These are phyloP conservation scores for Panzeria rudis DNA, from an alignment of 2,888 invertebrate genomes.

Conservation along the genomic window DNA sequence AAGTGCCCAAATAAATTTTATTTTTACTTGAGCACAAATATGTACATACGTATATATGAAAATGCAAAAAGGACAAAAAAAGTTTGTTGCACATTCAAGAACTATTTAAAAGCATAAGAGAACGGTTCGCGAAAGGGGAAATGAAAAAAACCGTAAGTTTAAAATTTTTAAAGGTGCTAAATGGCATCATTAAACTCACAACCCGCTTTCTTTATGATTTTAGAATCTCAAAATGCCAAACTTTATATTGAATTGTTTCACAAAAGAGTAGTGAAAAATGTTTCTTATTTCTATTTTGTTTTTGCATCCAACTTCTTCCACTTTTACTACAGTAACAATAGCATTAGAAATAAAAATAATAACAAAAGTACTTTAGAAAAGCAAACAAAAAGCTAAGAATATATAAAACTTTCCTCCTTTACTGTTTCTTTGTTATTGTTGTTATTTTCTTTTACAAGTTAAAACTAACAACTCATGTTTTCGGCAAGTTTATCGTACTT, in stretches of 20 bases:
- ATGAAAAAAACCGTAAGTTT: constrained; percentile 55
- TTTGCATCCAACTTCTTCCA: constrained; percentile 22
- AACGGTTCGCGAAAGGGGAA: constrained; percentile 26
- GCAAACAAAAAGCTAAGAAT: constrained; percentile 54
- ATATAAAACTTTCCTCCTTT: constrained; percentile 63
- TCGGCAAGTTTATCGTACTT: constrained; percentile 69
- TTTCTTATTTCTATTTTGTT: constrained; percentile 43
- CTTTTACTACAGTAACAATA: constrained; percentile 41
- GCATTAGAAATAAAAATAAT: constrained; percentile 49
- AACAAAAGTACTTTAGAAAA: constrained; percentile 64
- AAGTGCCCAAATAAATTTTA: constrained; percentile 71
- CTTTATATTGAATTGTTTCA: constrained; percentile 70
- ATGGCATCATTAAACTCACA: constrained; percentile 71
- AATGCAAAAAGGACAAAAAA: constrained; percentile 32
- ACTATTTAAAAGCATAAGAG: constrained; percentile 8
- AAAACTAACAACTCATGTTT: constrained; percentile 74
- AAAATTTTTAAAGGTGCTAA: constrained; percentile 69
- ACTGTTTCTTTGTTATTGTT: constrained; percentile 11
- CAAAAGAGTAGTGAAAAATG: constrained; percentile 35
- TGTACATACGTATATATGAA: neutral
- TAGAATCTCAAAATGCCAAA: constrained; percentile 67
- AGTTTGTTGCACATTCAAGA: constrained; percentile 45
- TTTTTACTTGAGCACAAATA: constrained; percentile 26
- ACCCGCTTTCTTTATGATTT: constrained; percentile 71
- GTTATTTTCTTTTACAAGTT: constrained; percentile 60